phyloP scores from a whole-genome alignment of 2,888 invertebrate genomes.

The Drosophila meridionalis region DNA sequence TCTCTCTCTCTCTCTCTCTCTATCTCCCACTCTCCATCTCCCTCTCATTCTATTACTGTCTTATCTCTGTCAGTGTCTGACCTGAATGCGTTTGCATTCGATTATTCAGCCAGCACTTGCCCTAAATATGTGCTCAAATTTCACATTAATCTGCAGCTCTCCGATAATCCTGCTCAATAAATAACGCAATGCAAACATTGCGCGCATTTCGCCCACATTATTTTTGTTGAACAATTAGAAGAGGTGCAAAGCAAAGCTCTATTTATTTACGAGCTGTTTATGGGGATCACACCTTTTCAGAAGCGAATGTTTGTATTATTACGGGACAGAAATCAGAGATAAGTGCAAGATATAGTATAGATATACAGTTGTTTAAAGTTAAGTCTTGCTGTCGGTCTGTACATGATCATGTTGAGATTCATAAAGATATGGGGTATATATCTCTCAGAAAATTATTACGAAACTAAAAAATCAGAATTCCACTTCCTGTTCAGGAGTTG shows the following conservation, averaged over 20 bases:
- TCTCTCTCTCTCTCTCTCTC: neutral
- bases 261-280: neutral
- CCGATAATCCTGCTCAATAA: slow-evolving; percentile 15
- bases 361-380: neutral
- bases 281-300: neutral
- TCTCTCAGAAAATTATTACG: no score
- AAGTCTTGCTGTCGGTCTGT: neutral
- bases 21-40: neutral
- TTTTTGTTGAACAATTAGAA: slow-evolving; percentile 5
- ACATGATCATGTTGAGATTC: no score
- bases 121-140: slow-evolving; percentile 23
- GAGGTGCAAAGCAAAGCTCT: neutral
- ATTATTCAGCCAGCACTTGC: slow-evolving; percentile 43
- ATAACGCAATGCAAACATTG: slow-evolving; percentile 6
- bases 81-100: slow-evolving; percentile 48
- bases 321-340: neutral
- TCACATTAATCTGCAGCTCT: slow-evolving; percentile 14
- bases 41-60: neutral
- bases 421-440: no score
- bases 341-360: neutral
- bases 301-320: neutral
- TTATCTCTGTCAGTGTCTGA: slow-evolving; percentile 23
- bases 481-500: no score
- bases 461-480: no score
- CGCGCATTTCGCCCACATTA: slow-evolving; percentile 3